Percentiles rank a stretch among this genome's conserved stretches.
These are phyloP conservation scores for Bombus waltoni DNA, from an alignment of 1,140 invertebrate genomes.

Conservation along the genomic window DNA sequence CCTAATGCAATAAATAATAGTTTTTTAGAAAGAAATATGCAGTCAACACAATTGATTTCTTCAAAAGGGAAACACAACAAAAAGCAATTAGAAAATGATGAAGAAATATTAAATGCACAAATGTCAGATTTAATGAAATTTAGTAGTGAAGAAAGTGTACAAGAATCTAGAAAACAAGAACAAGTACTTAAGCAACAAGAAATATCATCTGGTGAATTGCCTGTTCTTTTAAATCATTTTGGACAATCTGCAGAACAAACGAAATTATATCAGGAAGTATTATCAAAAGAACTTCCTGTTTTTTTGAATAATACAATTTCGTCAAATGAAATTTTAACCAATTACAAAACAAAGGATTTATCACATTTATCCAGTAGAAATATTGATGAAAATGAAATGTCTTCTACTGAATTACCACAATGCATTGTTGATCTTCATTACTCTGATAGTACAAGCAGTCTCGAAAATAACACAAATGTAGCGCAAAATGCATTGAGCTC, in stretches of 20 bases:
- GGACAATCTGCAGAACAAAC: background rate
- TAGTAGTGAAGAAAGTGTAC: background rate
- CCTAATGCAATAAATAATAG: background rate
- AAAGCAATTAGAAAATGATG: background rate
- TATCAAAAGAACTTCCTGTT: slow-evolving; percentile 26
- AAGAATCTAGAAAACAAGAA: background rate
- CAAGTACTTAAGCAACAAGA: slow-evolving; percentile 22
- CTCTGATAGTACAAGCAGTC: background rate
- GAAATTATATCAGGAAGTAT: slow-evolving; percentile 5
- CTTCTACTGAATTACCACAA: slow-evolving; percentile 30
- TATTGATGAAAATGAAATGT: slow-evolving; percentile 16
- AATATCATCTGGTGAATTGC: slow-evolving; percentile 36
- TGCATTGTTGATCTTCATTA: slow-evolving; percentile 3
- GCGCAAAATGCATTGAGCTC: background rate
- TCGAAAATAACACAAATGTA: background rate
- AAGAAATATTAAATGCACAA: background rate
- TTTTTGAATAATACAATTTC: slow-evolving; percentile 14
- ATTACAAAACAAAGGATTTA: background rate
- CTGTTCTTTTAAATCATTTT: slow-evolving; percentile 23
- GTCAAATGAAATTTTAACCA: background rate
- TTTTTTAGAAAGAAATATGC: slow-evolving; percentile 32
- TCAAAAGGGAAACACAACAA: background rate
- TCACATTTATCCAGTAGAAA: background rate
- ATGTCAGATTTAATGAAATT: slow-evolving; percentile 58
- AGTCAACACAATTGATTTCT: slow-evolving; percentile 37